Conservation (phyloP, 30 jellyfish, hydroid and myxozoan species). For the Pelagia noctiluca region DNA sequence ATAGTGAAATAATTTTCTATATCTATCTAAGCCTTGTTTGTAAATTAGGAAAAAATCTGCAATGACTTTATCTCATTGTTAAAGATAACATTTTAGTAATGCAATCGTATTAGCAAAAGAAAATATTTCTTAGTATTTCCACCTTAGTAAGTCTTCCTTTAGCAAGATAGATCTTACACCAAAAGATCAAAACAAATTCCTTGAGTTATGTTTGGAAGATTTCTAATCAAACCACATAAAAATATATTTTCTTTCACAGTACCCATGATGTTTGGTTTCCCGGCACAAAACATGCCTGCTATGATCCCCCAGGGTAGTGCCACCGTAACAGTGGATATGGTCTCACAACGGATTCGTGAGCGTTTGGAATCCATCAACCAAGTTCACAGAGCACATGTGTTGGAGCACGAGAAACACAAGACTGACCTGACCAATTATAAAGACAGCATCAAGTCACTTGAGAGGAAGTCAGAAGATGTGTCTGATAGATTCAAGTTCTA, state of each 20-base stretch:
- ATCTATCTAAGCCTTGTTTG: too few relatives aligned
- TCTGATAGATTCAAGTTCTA: conserved; percentile 85
- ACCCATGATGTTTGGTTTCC: conserved; percentile 54
- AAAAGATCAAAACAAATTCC: too few relatives aligned
- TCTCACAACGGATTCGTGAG: conserved; percentile 79
- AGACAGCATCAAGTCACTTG: conserved; percentile 77
- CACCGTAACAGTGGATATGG: conserved; percentile 81
- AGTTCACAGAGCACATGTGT: conserved; percentile 86
- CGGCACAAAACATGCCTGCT: conserved; percentile 67
- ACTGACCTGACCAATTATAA: conserved; percentile 67
- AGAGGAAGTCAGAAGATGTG: conserved; percentile 80
- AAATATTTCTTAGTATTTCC: too few relatives aligned
- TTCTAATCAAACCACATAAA: neutral
- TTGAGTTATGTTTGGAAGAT: neutral
- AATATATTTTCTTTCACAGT: neutral
- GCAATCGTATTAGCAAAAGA: too few relatives aligned
- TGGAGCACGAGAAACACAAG: conserved; percentile 76
- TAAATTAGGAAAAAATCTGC: too few relatives aligned
- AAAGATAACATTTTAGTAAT: too few relatives aligned
- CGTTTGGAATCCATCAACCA: conserved; percentile 80
- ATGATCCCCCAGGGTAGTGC: conserved; percentile 47
- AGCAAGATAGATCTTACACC: too few relatives aligned
- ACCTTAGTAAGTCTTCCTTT: too few relatives aligned
- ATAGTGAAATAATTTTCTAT: too few relatives aligned
- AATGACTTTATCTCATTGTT: too few relatives aligned